Percentiles rank a stretch among this genome's conserved stretches.
phyloP scores from a whole-genome alignment of 2,113 vertebrate species.

The Scolopax mira region DNA sequence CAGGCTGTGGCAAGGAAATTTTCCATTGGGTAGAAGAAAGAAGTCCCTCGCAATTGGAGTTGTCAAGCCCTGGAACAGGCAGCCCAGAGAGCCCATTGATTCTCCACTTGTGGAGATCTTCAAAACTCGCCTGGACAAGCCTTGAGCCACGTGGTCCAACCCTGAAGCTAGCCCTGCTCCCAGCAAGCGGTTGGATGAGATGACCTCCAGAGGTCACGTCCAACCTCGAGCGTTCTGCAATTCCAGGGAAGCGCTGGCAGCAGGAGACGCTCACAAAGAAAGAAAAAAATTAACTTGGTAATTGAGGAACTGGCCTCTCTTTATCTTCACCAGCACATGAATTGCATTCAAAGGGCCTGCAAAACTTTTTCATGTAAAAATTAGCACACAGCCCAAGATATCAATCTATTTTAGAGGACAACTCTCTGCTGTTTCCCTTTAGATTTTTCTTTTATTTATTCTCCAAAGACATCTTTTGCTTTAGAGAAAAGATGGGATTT shows the following conservation, averaged over 20 bases:
- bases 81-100: background rate
- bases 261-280: background rate
- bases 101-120: background rate
- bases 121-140: background rate
- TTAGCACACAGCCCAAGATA: conserved; percentile 17
- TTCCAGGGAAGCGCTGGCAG: background rate
- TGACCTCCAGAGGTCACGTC: background rate
- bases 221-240: background rate
- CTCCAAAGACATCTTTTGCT: conserved; percentile 39
- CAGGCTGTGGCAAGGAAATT: background rate
- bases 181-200: accelerated
- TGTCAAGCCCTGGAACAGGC: accelerated
- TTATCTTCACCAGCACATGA: background rate
- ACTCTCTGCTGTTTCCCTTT: conserved; percentile 8
- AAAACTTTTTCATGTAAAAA: conserved; percentile 32
- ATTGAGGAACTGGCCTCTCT: conserved; percentile 11
- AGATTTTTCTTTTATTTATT: conserved; percentile 29
- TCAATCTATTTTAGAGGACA: conserved; percentile 30
- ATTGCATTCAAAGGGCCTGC: background rate
- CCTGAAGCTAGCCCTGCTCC: background rate
- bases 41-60: accelerated
- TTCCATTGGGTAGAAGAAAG: background rate
- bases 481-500: conserved; percentile 29
- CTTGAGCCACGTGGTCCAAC: accelerated
- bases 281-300: background rate